Evolutionary conservation across 2,888 invertebrate genomes (phyloP), one percentile per base, ranked within the genome.

Genomic region (Synergus laeviventris): DNA sequence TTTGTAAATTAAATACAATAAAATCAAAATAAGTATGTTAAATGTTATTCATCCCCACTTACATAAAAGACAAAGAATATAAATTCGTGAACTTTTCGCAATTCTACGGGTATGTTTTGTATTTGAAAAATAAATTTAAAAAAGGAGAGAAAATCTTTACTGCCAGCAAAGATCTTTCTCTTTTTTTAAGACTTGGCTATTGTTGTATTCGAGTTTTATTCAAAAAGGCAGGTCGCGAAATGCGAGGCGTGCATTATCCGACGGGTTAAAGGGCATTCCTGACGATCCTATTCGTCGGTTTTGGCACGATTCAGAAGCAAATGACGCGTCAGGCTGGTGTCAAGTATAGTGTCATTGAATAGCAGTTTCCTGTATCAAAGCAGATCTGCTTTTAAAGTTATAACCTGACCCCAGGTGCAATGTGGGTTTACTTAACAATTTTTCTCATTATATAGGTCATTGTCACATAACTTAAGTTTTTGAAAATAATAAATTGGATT

Each of bases 301-400:
- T 84, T 82, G 75, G 74, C 74, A 78, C 78, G 80, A 82, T 84
- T 83, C 79, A 76, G 77, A 78, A 75, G 81, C 79, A 84, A 85
- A 84, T 84, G 77, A 78, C 77, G 73, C 64, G 74, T 79, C 79
- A 78, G 81, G 79, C 79, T 76, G 82, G 86, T 86, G 85, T 87
- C 86, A 84, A 86, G 85, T 87, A n/a, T n/a, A 79, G 85, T 84
- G 84, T 76, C 73, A 82, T 84, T 83, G 84, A 84, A 85, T 84
- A 80, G 79, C 79, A 84, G 86, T 85, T 84, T 87, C 86, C 80
- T 81, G 80, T 87, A 82, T 86, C 87, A 87, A 87, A 87, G 87
- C 84, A 81, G 79, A 78, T 75, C 79, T 79, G 80, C 79, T 78
- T 76, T 73, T 74, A 24, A 24, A 24, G 56, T 56, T 11, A 4